phyloP scores from a whole-genome alignment of 2,888 invertebrate genomes.

The Rutpela maculata region DNA sequence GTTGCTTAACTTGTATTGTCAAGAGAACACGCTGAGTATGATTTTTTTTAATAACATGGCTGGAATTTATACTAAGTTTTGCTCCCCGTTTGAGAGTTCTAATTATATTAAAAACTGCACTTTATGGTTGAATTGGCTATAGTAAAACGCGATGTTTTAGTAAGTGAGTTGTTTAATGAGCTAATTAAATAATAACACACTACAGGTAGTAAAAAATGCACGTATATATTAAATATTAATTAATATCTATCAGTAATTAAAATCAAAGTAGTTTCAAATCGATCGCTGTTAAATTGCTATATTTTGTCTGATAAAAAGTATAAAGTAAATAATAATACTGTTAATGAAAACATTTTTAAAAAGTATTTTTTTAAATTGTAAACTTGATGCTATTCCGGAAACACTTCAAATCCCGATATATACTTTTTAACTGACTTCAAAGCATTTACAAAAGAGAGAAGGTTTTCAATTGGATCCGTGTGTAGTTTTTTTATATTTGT shows the following conservation, averaged over 20 bases:
- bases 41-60: background rate
- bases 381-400: too few relatives aligned
- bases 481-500: too few relatives aligned
- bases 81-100: conserved; percentile 14
- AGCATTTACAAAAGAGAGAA: too few relatives aligned
- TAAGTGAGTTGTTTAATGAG: conserved; percentile 18
- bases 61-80: conserved; percentile 27
- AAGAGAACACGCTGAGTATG: conserved; percentile 58
- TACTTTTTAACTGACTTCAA: too few relatives aligned
- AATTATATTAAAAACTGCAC: background rate
- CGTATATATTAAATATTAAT: conserved; percentile 7
- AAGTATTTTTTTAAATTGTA: too few relatives aligned
- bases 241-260: background rate
- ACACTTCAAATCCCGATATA: too few relatives aligned
- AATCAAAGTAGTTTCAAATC: background rate
- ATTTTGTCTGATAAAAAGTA: background rate
- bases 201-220: too few relatives aligned
- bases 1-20: conserved; percentile 49
- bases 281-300: background rate
- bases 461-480: too few relatives aligned
- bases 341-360: too few relatives aligned
- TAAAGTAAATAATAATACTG: background rate
- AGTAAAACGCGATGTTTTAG: conserved; percentile 32
- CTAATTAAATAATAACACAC: too few relatives aligned
- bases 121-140: conserved; percentile 13